Base-by-base conservation (phyloP, 2,113 vertebrate genomes). In the Noturus placidus region DNA sequence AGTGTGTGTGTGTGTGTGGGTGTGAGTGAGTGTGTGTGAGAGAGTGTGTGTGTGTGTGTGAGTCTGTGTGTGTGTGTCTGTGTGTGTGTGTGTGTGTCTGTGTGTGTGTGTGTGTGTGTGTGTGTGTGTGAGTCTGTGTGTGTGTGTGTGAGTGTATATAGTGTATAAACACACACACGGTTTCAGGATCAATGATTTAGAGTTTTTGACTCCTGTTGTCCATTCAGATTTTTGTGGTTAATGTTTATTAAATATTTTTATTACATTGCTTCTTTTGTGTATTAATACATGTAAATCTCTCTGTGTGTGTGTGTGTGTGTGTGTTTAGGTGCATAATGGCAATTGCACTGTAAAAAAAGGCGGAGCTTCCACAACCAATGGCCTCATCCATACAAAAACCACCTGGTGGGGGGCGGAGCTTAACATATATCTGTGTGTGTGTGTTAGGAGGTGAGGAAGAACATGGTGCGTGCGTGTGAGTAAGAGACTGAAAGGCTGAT, bases 301-400 rank as follows among this genome's bases (percentile, higher is more conserved):
- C 3, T 76, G 20, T 61, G 59, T 77, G 42, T 74, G 69, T 70
- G 30, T 69, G 30, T 69, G 65, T 69, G n/a, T 69, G 4, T 33
- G 1, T 63, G 5, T 5, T 22, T 61, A 22, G 50, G 42, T 42
- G 69, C 35, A 6, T 81, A n/a, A 70, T 61, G 86, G 63, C 38
- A 46, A 67, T 52, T 22, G 27, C 65, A 38, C 85, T 89, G 85
- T 84, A 83, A 88, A 54, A 78, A 78, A 30, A 38, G 67, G 30
- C 19, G 19, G 69, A 38, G 30, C 54, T 82, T 86, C 78, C 63
- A 1, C 42, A 69, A 80, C 38, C 79, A 85, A 85, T 87, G 79
- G 84, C 87, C 85, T 88, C 77, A 84, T 74, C 77, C 27, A 69
- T 79, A 74, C 56, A 87, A 78, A 86, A 86, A 77, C 56, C 85